Percentiles rank a stretch among this genome's conserved stretches.
Evolutionary conservation across 2,797 vertebrate genomes (phyloP).

Genomic region (Peromyscus nudipes): DNA sequence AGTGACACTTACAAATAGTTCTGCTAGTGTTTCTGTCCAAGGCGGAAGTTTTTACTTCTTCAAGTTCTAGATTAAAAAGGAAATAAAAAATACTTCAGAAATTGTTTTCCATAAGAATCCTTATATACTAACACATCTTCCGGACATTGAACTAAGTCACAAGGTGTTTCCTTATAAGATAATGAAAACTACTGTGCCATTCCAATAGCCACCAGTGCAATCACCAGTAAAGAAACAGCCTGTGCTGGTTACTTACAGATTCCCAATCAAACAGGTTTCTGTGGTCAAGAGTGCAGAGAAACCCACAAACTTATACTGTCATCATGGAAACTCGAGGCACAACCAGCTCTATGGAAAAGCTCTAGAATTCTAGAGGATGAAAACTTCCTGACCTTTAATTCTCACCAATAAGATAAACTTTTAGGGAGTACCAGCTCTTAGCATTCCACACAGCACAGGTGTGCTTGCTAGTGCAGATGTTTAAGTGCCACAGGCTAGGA

Average conservation of each 20-base stretch:
- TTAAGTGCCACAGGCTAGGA: background rate
- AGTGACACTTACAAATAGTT: conserved; percentile 91
- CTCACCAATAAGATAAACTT: conserved; percentile 12
- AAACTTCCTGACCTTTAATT: background rate
- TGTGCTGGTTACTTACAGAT: background rate
- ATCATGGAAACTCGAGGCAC: background rate
- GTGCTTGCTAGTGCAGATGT: background rate
- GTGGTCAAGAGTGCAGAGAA: background rate
- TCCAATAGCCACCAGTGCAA: conserved; percentile 8
- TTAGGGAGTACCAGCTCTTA: background rate
- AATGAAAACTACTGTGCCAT: conserved; percentile 21
- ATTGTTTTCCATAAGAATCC: conserved; percentile 49
- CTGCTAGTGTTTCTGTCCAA: conserved; percentile 92
- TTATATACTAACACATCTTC: conserved; percentile 45
- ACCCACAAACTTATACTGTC: background rate
- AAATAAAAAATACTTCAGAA: conserved; percentile 70
- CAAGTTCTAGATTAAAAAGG: conserved; percentile 89
- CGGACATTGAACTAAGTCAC: conserved; percentile 40
- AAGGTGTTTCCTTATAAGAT: background rate
- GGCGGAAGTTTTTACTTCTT: conserved; percentile 91
- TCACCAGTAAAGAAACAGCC: background rate
- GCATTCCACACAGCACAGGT: background rate
- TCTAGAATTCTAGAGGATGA: background rate
- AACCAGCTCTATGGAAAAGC: background rate
- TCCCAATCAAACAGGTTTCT: conserved; percentile 26